These are phyloP conservation scores for Campoplex nolae DNA, from an alignment of 2,888 invertebrate genomes.

Conservation along the genomic window DNA sequence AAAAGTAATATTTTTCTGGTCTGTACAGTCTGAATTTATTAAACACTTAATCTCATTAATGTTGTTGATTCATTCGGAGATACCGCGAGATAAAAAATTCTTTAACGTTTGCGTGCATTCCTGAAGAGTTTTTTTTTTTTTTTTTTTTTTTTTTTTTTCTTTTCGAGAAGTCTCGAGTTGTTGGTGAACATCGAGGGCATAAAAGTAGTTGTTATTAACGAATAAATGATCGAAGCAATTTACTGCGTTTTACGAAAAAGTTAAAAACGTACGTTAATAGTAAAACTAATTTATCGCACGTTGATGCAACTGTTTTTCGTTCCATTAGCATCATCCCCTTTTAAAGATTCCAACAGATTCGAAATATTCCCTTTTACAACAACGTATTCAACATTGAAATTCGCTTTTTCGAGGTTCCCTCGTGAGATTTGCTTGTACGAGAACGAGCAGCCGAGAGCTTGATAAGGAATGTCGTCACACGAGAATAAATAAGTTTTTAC, in stretches of 20 bases:
- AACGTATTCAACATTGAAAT: constrained; percentile 48
- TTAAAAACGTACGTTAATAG: background rate
- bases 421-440: background rate
- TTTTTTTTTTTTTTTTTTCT: too few relatives aligned
- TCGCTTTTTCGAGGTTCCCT: constrained; percentile 27
- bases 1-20: background rate
- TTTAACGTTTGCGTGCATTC: background rate
- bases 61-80: background rate
- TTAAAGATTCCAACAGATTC: background rate
- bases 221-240: background rate
- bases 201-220: background rate
- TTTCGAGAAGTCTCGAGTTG: too few relatives aligned
- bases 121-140: too few relatives aligned
- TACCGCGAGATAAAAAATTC: background rate
- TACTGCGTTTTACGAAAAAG: background rate
- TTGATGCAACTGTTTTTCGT: background rate
- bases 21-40: constrained; percentile 31
- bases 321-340: background rate
- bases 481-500: constrained; percentile 65
- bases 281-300: background rate
- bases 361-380: constrained; percentile 46
- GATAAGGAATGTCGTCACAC: constrained; percentile 46
- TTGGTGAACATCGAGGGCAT: background rate
- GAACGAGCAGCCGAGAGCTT: constrained; percentile 20
- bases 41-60: constrained; percentile 13